These are phyloP conservation scores for Dryobates pubescens DNA, from an alignment of 2,797 vertebrate genomes.

Conservation along the genomic window DNA sequence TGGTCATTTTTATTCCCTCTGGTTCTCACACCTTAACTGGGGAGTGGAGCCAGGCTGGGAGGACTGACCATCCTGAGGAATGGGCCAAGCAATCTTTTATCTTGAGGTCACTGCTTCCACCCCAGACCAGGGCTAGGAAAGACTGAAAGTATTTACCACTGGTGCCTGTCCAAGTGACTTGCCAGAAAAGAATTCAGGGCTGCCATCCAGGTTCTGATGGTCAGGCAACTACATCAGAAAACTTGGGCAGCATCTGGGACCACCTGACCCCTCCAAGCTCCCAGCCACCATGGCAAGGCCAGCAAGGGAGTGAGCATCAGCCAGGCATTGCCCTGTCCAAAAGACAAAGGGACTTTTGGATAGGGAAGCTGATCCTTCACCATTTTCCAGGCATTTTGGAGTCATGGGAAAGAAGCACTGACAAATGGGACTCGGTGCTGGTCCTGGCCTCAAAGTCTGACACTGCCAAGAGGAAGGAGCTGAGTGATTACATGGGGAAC, in stretches of 20 bases:
- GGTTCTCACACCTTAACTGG: neutral
- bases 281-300: neutral
- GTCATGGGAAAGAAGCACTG: neutral
- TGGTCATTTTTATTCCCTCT: conserved; percentile 17
- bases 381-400: neutral
- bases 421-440: neutral
- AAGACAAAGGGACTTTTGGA: neutral
- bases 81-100: neutral
- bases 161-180: conserved; percentile 64
- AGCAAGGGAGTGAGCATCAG: neutral
- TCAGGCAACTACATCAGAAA: conserved; percentile 49
- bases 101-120: conserved; percentile 48
- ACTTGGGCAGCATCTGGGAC: neutral
- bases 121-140: neutral
- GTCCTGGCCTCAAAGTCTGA: neutral
- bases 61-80: neutral
- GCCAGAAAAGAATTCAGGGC: conserved; percentile 67
- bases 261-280: conserved; percentile 9
- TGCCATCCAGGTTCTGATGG: conserved; percentile 54
- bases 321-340: neutral
- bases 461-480: conserved; percentile 1
- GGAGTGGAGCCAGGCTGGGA: neutral
- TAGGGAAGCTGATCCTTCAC: neutral
- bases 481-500: neutral
- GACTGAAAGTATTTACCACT: conserved; percentile 67